phyloP scores from a whole-genome alignment of 1,140 invertebrate genomes.

The Calosoma granatense region DNA sequence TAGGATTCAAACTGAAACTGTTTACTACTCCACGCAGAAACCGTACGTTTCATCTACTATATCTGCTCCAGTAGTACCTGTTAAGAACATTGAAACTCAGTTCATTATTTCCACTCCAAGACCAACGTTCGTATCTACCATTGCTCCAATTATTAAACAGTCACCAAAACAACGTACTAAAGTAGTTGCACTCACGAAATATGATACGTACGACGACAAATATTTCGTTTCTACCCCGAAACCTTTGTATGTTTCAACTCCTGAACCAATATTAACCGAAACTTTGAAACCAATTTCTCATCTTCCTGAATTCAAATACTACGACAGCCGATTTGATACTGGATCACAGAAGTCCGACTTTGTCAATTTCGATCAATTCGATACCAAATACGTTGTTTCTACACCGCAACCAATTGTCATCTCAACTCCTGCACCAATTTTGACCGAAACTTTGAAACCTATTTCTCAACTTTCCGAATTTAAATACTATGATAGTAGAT shows the following conservation, averaged over 20 bases:
- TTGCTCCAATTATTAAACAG: slow-evolving; percentile 19
- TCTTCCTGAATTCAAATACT: slow-evolving; percentile 10
- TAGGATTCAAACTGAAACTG: slow-evolving; percentile 7
- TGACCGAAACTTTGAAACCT: slow-evolving; percentile 12
- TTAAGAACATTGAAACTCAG: slow-evolving; percentile 11
- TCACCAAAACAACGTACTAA: slow-evolving; percentile 9
- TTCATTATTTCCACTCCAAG: slow-evolving; percentile 18
- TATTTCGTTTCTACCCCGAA: not conserved
- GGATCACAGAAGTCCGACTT: not conserved
- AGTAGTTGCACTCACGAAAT: not conserved
- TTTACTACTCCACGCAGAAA: slow-evolving; percentile 12
- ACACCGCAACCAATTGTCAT: not conserved
- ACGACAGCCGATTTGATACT: slow-evolving; percentile 20
- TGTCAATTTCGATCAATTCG: not conserved
- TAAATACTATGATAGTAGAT: no score
- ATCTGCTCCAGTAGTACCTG: slow-evolving; percentile 14
- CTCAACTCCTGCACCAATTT: slow-evolving; percentile 13
- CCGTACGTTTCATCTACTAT: slow-evolving; percentile 19
- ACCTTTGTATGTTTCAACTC: slow-evolving; percentile 9
- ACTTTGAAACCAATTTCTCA: not conserved
- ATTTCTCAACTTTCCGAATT: no score
- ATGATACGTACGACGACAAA: not conserved
- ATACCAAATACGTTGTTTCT: not conserved
- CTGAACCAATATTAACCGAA: slow-evolving; percentile 14
- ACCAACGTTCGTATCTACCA: slow-evolving; percentile 23